Conservation (phyloP, 1,140 invertebrate genomes). For the Drosophila bifasciata region DNA sequence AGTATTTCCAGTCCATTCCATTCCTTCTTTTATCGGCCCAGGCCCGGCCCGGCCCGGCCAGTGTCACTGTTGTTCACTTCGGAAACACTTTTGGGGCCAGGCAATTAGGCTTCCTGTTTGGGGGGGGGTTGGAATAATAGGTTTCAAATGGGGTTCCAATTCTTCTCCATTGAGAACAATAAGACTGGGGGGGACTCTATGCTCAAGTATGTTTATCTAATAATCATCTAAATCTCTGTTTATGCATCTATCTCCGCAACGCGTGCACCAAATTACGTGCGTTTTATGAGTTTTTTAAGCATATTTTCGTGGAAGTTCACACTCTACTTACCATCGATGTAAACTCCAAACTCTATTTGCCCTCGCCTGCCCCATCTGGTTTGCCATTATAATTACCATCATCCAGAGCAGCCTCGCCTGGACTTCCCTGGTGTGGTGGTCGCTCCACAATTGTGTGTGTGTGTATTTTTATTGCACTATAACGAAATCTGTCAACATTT, state of each 20-base stretch:
- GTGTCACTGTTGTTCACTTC: constrained; percentile 20
- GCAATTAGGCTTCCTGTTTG: constrained; percentile 74
- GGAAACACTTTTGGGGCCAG: constrained; percentile 74
- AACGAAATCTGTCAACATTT: constrained; percentile 72
- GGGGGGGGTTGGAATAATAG: neutral
- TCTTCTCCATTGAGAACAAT: neutral
- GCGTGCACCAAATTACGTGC: too few relatives aligned
- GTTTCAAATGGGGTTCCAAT: too few relatives aligned
- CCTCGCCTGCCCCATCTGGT: constrained; percentile 9
- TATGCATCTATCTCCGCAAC: too few relatives aligned
- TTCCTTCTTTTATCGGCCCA: constrained; percentile 6
- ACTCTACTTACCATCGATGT: too few relatives aligned
- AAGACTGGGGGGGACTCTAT: too few relatives aligned
- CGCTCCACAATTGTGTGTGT: constrained; percentile 66
- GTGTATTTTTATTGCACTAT: constrained; percentile 62
- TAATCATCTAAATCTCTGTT: too few relatives aligned
- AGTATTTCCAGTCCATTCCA: too few relatives aligned
- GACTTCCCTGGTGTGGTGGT: neutral
- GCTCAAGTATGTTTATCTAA: too few relatives aligned
- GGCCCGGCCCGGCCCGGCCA: too few relatives aligned
- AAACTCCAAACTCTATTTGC: too few relatives aligned
- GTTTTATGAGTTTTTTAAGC: too few relatives aligned
- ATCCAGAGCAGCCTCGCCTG: neutral
- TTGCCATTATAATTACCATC: constrained; percentile 41
- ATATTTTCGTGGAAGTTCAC: too few relatives aligned